Evolutionary conservation across 2,797 vertebrate genomes (phyloP).

Genomic region (Masticophis lateralis): DNA sequence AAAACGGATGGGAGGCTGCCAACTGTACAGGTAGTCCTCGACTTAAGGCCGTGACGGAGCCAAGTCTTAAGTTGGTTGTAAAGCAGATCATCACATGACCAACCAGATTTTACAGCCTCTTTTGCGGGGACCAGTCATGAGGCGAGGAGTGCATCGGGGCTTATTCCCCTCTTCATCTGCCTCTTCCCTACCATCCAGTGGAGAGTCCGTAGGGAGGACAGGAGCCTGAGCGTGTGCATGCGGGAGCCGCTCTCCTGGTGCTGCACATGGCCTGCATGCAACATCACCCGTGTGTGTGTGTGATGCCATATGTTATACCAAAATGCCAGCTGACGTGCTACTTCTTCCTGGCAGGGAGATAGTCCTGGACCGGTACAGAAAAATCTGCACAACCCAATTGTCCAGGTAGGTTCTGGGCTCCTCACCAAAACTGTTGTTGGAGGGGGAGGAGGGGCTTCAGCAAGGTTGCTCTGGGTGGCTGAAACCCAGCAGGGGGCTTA

Average conservation of each 20-base stretch:
- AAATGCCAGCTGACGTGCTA: not conserved
- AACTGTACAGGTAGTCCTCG: too few relatives aligned
- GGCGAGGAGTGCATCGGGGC: not conserved
- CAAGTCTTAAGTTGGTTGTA: too few relatives aligned
- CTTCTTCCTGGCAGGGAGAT: constrained; percentile 63
- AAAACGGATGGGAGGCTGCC: not conserved
- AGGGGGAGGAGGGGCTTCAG: not conserved
- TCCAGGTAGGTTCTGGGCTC: constrained; percentile 68
- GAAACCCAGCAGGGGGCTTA: not conserved
- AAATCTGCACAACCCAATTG: constrained; percentile 79
- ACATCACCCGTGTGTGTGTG: too few relatives aligned
- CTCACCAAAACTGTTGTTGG: not conserved
- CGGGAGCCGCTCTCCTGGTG: too few relatives aligned
- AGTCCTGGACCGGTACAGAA: constrained; percentile 80
- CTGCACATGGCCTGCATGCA: not conserved
- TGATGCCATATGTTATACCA: not conserved
- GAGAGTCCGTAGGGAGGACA: too few relatives aligned
- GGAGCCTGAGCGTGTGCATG: too few relatives aligned
- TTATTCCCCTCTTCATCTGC: not conserved
- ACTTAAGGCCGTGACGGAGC: too few relatives aligned
- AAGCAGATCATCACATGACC: too few relatives aligned
- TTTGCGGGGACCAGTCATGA: not conserved
- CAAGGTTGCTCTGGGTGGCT: not conserved
- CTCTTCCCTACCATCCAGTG: too few relatives aligned
- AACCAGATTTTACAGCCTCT: too few relatives aligned